Base-by-base conservation (phyloP, 2,888 invertebrate species). In the Pseudococcus longispinus region DNA sequence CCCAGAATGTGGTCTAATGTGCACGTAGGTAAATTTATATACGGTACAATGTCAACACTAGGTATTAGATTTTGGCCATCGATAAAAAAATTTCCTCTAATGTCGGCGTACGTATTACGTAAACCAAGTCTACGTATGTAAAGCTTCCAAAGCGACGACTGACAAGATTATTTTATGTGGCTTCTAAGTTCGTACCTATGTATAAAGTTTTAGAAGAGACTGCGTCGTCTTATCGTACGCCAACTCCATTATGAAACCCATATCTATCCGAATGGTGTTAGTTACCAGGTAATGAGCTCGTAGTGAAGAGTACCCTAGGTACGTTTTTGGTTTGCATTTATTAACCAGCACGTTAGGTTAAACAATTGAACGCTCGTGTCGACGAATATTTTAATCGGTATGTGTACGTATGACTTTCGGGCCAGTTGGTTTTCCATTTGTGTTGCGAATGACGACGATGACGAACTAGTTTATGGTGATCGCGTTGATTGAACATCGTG, bases 151-250 rank as follows among this genome's bases (percentile, higher is more conserved):
- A 4, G 23, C 70, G 26, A 15, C 70, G 11, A 29, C 18, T 37
- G 77, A 77, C 77, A 23, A 42, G 77, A 80, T 80, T 80, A 80
- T 80, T 80, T 80, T 80, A 77, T 80, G 77, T 42, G 77, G 77
- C 77, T 80, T 80, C 77, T 42, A 80, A 80, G 37, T 80, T n/a
- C n/a, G n/a, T n/a, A n/a, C n/a, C n/a, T 42, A 6, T 37, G 37
- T 37, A 37, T 9, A 37, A 37, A 37, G 37, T 80, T 80, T n/a
- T n/a, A 20, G 15, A 42, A 42, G 32, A 29, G 77, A 60, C 60
- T 60, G 15, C n/a, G 60, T 60, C 55, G 55, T 55, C 55, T 46
- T 42, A 80, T 80, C 77, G 77, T 80, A 42, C 20, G 77, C 20
- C 37, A 26, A 29, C 70, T 70, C 29, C 29, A 29, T 70, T 70